Percentiles rank a stretch among this genome's conserved stretches.
phyloP scores from a whole-genome alignment of 2,888 invertebrate genomes.

The Callimorpha dominula region DNA sequence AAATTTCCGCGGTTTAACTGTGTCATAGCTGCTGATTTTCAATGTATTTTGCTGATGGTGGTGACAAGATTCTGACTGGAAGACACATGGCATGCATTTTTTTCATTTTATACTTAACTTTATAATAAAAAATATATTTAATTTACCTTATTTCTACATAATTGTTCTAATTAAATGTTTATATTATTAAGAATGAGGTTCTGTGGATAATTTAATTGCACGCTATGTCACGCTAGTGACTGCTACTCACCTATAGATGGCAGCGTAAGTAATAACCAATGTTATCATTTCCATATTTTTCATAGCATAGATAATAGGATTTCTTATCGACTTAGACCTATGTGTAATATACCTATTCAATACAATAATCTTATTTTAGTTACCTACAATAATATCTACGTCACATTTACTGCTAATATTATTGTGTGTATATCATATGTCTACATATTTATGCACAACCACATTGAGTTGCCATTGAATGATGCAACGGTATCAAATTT shows the following conservation, averaged over 20 bases:
- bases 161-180: too few species aligned
- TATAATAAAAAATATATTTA: too few species aligned
- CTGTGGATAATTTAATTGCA: too few species aligned
- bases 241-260: conserved; percentile 45
- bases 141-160: too few species aligned
- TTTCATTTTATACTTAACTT: too few species aligned
- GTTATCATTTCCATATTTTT: neutral
- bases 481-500: conserved; percentile 12
- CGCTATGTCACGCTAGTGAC: neutral
- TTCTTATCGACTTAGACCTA: conserved; percentile 22
- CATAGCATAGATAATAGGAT: conserved; percentile 3
- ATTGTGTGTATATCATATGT: neutral
- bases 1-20: too few species aligned
- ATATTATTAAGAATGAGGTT: too few species aligned
- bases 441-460: conserved; percentile 11
- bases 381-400: neutral
- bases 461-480: conserved; percentile 44
- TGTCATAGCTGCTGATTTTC: too few species aligned
- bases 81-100: too few species aligned
- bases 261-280: conserved; percentile 12
- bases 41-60: too few species aligned
- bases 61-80: too few species aligned
- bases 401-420: conserved; percentile 3
- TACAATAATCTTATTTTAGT: conserved; percentile 14
- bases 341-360: conserved; percentile 1